phyloP scores from a whole-genome alignment of 2,797 vertebrate genomes.

The Argya squamiceps region DNA sequence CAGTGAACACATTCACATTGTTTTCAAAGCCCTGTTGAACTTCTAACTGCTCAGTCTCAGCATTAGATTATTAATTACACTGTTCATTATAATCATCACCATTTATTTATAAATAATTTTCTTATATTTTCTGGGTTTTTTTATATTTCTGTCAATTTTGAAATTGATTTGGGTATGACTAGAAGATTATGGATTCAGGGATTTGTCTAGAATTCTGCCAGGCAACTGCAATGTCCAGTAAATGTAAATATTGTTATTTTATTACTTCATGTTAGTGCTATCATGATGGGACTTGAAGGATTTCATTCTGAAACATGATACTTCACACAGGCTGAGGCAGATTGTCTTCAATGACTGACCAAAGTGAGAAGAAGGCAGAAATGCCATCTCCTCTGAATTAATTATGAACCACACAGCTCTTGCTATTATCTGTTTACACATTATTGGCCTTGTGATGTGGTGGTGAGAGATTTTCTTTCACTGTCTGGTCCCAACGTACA shows the following conservation, averaged over 20 bases:
- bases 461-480: constrained; percentile 54
- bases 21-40: neutral
- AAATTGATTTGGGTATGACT: neutral
- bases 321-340: neutral
- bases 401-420: constrained; percentile 39
- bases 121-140: neutral
- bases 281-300: neutral
- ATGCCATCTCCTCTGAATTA: constrained; percentile 57
- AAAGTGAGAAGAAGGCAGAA: constrained; percentile 14
- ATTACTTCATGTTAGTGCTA: neutral
- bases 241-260: neutral
- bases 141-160: neutral
- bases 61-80: neutral
- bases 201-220: neutral
- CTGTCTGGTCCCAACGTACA: constrained; percentile 36
- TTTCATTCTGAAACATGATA: neutral
- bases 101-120: neutral
- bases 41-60: neutral
- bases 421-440: constrained; percentile 55
- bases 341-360: neutral
- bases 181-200: neutral
- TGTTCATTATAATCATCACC: neutral
- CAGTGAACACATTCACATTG: rapidly evolving
- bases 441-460: constrained; percentile 51
- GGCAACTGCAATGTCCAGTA: neutral